Percentiles rank a stretch among this genome's conserved stretches.
Evolutionary conservation across 2,797 vertebrate genomes (phyloP).

Genomic region (Mormyrus proboscirostris): DNA sequence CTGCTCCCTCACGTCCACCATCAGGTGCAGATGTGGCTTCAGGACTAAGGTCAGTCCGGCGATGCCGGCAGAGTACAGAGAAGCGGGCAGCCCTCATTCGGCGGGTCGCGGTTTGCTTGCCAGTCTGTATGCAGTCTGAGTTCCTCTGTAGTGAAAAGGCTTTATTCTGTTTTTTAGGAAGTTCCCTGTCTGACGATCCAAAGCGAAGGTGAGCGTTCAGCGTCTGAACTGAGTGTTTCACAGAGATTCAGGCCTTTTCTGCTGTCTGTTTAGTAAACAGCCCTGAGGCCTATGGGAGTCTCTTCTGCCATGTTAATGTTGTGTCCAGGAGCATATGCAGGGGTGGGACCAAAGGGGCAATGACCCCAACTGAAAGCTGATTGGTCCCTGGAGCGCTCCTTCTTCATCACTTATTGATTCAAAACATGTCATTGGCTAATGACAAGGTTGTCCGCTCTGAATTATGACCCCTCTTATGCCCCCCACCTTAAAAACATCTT

Average conservation of each 20-base stretch:
- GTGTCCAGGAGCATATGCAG: background rate
- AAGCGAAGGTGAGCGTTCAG: slow-evolving; percentile 72
- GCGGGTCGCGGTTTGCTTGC: background rate
- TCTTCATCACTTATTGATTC: background rate
- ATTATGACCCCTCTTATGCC: background rate
- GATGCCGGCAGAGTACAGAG: background rate
- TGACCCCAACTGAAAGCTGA: background rate
- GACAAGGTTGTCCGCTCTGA: background rate
- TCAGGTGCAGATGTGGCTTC: slow-evolving; percentile 88
- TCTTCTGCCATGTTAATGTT: background rate
- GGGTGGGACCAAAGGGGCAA: too few relatives aligned
- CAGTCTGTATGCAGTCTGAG: background rate
- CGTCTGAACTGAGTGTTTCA: background rate
- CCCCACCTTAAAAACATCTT: too few relatives aligned
- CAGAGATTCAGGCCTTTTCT: background rate
- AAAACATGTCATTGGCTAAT: background rate
- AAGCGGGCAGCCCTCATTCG: background rate
- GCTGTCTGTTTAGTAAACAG: background rate
- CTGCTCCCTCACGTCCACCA: slow-evolving; percentile 80
- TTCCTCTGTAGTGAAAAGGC: background rate
- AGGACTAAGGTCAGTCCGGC: slow-evolving; percentile 74
- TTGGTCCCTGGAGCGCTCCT: background rate
- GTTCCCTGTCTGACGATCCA: slow-evolving; percentile 81
- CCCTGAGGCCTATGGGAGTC: background rate
- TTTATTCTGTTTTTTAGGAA: slow-evolving; percentile 64